A percentile compares a stretch with the other conserved stretches of the same genome.
phyloP scores from a whole-genome alignment of 2,797 vertebrate genomes.

The Neostethus bicornis region DNA sequence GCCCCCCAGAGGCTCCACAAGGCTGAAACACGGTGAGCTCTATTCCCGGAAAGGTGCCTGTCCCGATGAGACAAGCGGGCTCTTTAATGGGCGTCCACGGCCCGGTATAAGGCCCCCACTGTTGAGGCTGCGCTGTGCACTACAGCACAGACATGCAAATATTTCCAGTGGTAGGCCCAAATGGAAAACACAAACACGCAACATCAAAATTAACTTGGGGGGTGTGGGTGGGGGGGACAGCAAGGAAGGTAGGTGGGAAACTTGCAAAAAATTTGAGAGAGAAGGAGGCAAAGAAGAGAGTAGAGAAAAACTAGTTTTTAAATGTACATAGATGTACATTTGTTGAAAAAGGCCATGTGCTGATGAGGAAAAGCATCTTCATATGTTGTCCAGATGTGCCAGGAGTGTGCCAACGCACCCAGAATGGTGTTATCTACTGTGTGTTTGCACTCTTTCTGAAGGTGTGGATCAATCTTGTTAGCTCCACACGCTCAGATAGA shows the following conservation, averaged over 20 bases:
- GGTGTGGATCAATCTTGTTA: constrained; percentile 27
- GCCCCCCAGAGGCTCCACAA: constrained; percentile 60
- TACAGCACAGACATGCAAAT: constrained; percentile 85
- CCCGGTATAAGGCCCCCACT: constrained; percentile 81
- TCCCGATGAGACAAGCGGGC: constrained; percentile 78
- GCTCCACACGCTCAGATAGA: constrained; percentile 9
- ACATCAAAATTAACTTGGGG: constrained; percentile 81
- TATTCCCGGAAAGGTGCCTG: constrained; percentile 81
- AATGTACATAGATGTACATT: constrained; percentile 52
- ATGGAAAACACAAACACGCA: constrained; percentile 86
- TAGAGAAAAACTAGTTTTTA: constrained; percentile 71
- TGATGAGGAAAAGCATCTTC: constrained; percentile 71
- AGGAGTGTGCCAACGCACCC: constrained; percentile 48
- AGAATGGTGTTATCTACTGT: constrained; percentile 44
- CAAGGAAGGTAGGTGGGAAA: constrained; percentile 40
- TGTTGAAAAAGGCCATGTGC: constrained; percentile 62
- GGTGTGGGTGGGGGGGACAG: constrained; percentile 58
- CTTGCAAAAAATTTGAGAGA: constrained; percentile 2
- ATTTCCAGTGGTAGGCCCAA: constrained; percentile 84
- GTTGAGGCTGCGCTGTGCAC: constrained; percentile 74
- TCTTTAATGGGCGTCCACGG: constrained; percentile 79
- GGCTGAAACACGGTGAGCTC: constrained; percentile 78
- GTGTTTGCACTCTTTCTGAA: constrained; percentile 36
- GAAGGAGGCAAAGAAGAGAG: constrained; percentile 58
- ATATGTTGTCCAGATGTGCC: constrained; percentile 74